phyloP scores from a whole-genome alignment of 2,888 invertebrate species.

The Eupithecia vulgata region DNA sequence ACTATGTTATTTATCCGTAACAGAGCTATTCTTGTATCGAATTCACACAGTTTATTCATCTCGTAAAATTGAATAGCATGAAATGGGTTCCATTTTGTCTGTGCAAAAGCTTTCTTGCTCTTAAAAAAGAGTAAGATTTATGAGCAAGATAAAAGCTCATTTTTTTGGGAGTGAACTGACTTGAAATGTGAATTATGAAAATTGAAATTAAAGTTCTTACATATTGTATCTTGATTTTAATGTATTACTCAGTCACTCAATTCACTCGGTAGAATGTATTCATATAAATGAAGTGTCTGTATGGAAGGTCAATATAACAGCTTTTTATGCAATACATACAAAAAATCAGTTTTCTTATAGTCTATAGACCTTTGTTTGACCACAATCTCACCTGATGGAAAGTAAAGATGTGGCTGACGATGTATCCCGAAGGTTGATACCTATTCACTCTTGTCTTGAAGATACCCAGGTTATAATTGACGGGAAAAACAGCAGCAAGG shows the following conservation, averaged over 20 bases:
- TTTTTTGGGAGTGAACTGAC: not conserved
- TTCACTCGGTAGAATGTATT: not conserved
- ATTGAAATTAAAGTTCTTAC: not conserved
- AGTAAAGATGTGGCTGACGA: no score
- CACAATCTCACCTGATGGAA: no score
- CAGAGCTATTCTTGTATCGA: constrained; percentile 11
- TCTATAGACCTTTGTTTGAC: no score
- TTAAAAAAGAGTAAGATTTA: constrained; percentile 2
- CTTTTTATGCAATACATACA: no score
- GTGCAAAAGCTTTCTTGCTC: constrained; percentile 12
- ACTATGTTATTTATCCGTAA: not conserved
- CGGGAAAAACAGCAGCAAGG: no score
- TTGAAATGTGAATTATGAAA: not conserved
- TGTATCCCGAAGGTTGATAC: no score
- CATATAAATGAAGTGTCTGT: not conserved
- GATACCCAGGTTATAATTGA: no score
- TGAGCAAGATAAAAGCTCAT: not conserved
- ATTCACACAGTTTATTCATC: constrained; percentile 11
- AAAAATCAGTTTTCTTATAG: no score
- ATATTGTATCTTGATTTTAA: not conserved
- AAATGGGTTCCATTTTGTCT: constrained; percentile 5
- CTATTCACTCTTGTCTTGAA: no score
- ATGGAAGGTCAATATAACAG: no score
- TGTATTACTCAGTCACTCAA: not conserved
- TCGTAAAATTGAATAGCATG: constrained; percentile 17